phyloP scores from a whole-genome alignment of 2,797 vertebrate genomes.

The Kryptopterus vitreolus region DNA sequence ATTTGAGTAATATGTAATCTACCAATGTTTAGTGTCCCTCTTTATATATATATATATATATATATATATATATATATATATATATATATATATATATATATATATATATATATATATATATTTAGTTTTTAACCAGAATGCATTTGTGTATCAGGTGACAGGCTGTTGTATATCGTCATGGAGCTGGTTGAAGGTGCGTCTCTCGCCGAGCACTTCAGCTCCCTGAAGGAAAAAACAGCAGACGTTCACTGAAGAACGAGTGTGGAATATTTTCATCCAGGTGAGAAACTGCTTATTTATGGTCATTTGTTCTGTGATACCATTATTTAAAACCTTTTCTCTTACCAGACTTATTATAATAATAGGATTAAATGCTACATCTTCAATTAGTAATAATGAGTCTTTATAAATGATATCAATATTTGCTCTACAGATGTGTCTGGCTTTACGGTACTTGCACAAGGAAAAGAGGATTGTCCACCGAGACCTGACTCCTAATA shows the following conservation, averaged over 20 bases:
- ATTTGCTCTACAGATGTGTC: slow-evolving; percentile 77
- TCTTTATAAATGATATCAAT: neutral
- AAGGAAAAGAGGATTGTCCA: slow-evolving; percentile 91
- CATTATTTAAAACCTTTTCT: too few species aligned
- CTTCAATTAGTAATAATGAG: too few species aligned
- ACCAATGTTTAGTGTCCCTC: too few species aligned
- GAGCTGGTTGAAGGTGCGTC: slow-evolving; percentile 87
- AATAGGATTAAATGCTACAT: neutral
- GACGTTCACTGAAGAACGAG: slow-evolving; percentile 81
- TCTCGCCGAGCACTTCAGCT: slow-evolving; percentile 83
- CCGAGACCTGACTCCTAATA: slow-evolving; percentile 84
- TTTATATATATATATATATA: too few species aligned
- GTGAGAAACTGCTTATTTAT: slow-evolving; percentile 63
- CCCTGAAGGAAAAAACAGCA: slow-evolving; percentile 87
- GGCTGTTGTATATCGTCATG: slow-evolving; percentile 90
- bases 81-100: too few species aligned
- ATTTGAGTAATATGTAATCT: neutral
- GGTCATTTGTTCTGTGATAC: too few species aligned
- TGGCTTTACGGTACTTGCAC: slow-evolving; percentile 87
- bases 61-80: too few species aligned
- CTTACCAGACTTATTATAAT: too few species aligned
- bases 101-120: too few species aligned
- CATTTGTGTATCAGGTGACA: slow-evolving; percentile 72
- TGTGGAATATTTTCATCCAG: slow-evolving; percentile 92
- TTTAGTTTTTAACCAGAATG: neutral